phyloP scores from a whole-genome alignment of 92 coral and sea anemone species.

The Metridium senile region DNA sequence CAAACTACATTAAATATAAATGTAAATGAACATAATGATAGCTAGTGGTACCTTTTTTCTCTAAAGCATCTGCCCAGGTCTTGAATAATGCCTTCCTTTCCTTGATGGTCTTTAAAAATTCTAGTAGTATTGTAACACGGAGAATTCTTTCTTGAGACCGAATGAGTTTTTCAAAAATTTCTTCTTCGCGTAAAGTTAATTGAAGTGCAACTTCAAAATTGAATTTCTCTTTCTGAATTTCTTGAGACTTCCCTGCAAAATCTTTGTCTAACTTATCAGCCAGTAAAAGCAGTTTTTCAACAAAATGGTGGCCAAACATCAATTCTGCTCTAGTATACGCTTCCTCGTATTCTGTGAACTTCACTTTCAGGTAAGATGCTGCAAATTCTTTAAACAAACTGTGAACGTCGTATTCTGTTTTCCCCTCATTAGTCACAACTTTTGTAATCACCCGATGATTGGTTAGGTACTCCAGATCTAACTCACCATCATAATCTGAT shows the following conservation, averaged over 20 bases:
- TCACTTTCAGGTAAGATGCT: constrained; percentile 23
- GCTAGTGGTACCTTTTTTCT: constrained; percentile 46
- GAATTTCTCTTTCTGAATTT: constrained; percentile 36
- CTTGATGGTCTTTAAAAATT: constrained; percentile 35
- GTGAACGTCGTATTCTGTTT: constrained; percentile 61
- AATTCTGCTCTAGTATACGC: constrained; percentile 42
- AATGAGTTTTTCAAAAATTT: constrained; percentile 29
- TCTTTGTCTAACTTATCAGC: constrained; percentile 46
- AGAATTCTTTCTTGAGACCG: constrained; percentile 26
- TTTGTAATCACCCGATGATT: constrained; percentile 20
- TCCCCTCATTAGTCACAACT: constrained; percentile 11
- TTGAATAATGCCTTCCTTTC: constrained; percentile 40
- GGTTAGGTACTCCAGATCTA: constrained; percentile 50
- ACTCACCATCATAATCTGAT: constrained; percentile 26
- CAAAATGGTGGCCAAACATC: constrained; percentile 48
- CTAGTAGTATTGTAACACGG: constrained; percentile 44
- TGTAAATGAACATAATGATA: too few relatives aligned
- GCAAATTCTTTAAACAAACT: constrained; percentile 57
- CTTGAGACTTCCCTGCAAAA: constrained; percentile 28
- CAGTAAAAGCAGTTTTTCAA: constrained; percentile 35
- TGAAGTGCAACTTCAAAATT: constrained; percentile 55
- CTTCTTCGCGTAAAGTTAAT: constrained; percentile 29
- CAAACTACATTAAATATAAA: not conserved
- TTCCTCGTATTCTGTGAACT: constrained; percentile 8
- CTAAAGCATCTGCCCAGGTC: constrained; percentile 51